Percentiles rank a stretch among this genome's conserved stretches.
phyloP scores from a whole-genome alignment of 2,888 invertebrate genomes.

The Psylliodes chrysocephalus region DNA sequence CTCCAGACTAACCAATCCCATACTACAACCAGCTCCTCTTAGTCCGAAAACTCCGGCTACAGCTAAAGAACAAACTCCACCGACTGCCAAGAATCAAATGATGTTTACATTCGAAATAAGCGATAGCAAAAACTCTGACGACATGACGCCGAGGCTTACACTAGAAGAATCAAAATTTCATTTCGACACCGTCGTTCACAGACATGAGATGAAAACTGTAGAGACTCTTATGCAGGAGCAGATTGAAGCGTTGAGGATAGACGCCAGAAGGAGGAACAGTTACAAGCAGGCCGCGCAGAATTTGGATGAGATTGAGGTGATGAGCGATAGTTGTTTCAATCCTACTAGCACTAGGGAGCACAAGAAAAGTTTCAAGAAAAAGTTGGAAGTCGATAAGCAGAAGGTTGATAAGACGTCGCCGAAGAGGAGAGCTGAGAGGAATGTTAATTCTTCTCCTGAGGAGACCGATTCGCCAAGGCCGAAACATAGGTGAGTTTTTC shows the following conservation, averaged over 20 bases:
- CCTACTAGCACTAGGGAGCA: slow-evolving; percentile 49
- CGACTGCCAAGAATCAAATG: slow-evolving; percentile 66
- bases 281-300: slow-evolving; percentile 61
- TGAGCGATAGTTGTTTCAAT: slow-evolving; percentile 44
- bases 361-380: slow-evolving; percentile 51
- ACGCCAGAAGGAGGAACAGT: slow-evolving; percentile 59
- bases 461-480: slow-evolving; percentile 60
- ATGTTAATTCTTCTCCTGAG: slow-evolving; percentile 54
- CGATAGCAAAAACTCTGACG: slow-evolving; percentile 32
- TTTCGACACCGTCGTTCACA: not conserved
- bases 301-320: slow-evolving; percentile 58
- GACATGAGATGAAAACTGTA: slow-evolving; percentile 51
- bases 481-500: slow-evolving; percentile 53
- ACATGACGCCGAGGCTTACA: slow-evolving; percentile 13
- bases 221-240: slow-evolving; percentile 60
- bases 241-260: slow-evolving; percentile 58
- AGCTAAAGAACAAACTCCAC: slow-evolving; percentile 58
- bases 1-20: slow-evolving; percentile 46
- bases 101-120: slow-evolving; percentile 68
- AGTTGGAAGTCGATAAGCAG: slow-evolving; percentile 54
- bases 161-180: slow-evolving; percentile 3
- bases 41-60: slow-evolving; percentile 62
- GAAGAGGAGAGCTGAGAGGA: slow-evolving; percentile 55
- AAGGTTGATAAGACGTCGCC: slow-evolving; percentile 55
- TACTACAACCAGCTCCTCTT: slow-evolving; percentile 57